These are phyloP conservation scores for Rotaria socialis DNA, from an alignment of 2,888 invertebrate species.

Conservation along the genomic window DNA sequence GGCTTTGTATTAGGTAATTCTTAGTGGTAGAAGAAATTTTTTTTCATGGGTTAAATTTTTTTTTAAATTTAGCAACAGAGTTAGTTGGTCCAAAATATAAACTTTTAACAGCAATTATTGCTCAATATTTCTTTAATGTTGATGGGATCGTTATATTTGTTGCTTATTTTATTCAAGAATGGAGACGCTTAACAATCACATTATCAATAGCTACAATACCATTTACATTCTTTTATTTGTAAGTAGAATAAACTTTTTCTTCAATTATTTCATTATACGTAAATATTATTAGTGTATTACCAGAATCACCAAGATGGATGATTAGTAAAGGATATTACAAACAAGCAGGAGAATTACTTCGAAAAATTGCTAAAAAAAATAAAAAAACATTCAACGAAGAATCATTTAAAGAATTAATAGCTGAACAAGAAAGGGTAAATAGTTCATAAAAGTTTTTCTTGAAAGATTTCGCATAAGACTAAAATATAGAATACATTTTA, in stretches of 20 bases:
- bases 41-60: no score
- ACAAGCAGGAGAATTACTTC: slow-evolving; percentile 35
- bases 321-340: slow-evolving; percentile 36
- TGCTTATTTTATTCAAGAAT: slow-evolving; percentile 46
- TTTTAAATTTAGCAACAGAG: not conserved
- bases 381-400: slow-evolving; percentile 24
- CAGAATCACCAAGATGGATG: slow-evolving; percentile 46
- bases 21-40: no score
- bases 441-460: no score
- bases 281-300: slow-evolving; percentile 37
- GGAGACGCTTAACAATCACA: slow-evolving; percentile 33
- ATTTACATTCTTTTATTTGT: slow-evolving; percentile 48
- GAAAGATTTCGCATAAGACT: no score
- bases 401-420: not conserved
- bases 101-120: slow-evolving; percentile 42
- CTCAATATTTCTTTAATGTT: slow-evolving; percentile 43
- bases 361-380: slow-evolving; percentile 42
- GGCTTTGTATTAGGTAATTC: slow-evolving; percentile 7
- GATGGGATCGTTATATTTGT: slow-evolving; percentile 40
- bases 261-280: not conserved
- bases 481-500: no score
- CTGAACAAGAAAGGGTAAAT: not conserved
- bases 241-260: slow-evolving; percentile 47
- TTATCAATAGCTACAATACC: slow-evolving; percentile 38
- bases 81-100: slow-evolving; percentile 37